A percentile compares a stretch with the other conserved stretches of the same genome.
Conservation (phyloP, 2,888 invertebrate genomes). For the Graphium colonna region DNA sequence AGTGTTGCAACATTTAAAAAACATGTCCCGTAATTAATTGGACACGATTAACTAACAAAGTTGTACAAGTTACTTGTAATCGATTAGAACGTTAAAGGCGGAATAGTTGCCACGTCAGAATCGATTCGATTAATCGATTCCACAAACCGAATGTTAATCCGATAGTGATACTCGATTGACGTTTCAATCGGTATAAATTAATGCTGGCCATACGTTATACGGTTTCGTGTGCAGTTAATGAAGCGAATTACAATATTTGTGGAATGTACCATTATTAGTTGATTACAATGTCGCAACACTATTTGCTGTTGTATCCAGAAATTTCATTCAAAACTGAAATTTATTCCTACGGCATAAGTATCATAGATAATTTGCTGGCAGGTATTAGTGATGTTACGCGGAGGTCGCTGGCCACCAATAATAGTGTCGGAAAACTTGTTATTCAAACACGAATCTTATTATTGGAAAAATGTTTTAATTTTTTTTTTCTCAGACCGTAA, state of each 20-base stretch:
- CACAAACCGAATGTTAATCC: slow-evolving; percentile 27
- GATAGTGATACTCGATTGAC: slow-evolving; percentile 24
- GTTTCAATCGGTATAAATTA: slow-evolving; percentile 36
- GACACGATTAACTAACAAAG: not conserved
- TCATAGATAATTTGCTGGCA: too few species aligned
- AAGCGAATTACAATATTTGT: slow-evolving; percentile 43
- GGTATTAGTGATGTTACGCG: slow-evolving; percentile 13
- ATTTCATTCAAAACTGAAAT: slow-evolving; percentile 22
- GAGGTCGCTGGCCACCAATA: slow-evolving; percentile 39
- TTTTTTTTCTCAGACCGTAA: slow-evolving; percentile 12
- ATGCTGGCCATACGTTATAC: slow-evolving; percentile 36
- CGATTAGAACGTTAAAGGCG: slow-evolving; percentile 6
- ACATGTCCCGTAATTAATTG: too few species aligned
- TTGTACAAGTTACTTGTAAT: slow-evolving; percentile 14
- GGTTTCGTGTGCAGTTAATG: slow-evolving; percentile 45
- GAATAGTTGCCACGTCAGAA: slow-evolving; percentile 17
- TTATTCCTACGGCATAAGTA: slow-evolving; percentile 12
- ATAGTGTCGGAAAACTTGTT: slow-evolving; percentile 43
- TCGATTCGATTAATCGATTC: slow-evolving; percentile 36
- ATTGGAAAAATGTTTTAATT: slow-evolving; percentile 17
- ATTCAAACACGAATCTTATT: slow-evolving; percentile 34
- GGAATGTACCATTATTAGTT: slow-evolving; percentile 39
- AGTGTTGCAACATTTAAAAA: too few species aligned
- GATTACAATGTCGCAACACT: slow-evolving; percentile 29
- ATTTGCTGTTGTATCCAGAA: slow-evolving; percentile 17